Conservation (phyloP, 2,888 invertebrate genomes). For the Macrophya annulata region DNA sequence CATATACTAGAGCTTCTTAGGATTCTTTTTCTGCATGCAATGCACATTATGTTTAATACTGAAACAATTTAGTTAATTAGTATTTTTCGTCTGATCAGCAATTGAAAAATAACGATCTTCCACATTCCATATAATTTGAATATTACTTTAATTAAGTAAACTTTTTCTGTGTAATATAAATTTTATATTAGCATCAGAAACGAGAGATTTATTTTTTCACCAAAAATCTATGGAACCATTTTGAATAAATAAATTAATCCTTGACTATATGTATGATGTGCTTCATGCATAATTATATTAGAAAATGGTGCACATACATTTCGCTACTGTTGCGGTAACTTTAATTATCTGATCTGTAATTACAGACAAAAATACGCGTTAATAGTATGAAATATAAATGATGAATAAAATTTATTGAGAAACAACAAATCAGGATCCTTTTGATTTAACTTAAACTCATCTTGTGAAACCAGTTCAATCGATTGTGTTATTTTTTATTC, state of each 20-base stretch:
- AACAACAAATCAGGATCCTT: not conserved
- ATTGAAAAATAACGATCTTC: not conserved
- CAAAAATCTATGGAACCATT: not conserved
- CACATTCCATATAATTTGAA: not conserved
- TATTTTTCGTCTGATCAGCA: not conserved
- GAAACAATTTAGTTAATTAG: not conserved
- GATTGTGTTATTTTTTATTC: not conserved
- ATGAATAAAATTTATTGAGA: not conserved
- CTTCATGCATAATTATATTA: not conserved
- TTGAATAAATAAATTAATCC: not conserved
- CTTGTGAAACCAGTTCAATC: not conserved
- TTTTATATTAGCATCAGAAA: not conserved
- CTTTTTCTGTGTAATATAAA: not conserved
- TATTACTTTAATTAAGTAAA: not conserved
- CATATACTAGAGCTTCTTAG: not conserved
- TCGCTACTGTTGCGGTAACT: not conserved
- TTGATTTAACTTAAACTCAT: not conserved
- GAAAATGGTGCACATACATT: not conserved
- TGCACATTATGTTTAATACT: conserved; percentile 10
- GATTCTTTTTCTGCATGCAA: not conserved
- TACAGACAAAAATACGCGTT: not conserved
- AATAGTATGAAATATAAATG: not conserved
- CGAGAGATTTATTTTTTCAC: not conserved
- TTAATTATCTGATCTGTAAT: not conserved
- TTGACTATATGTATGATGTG: not conserved